A percentile compares a stretch with the other conserved stretches of the same genome.
Evolutionary conservation across 1,140 invertebrate genomes (phyloP).

Genomic region (Tribolium castaneum): DNA sequence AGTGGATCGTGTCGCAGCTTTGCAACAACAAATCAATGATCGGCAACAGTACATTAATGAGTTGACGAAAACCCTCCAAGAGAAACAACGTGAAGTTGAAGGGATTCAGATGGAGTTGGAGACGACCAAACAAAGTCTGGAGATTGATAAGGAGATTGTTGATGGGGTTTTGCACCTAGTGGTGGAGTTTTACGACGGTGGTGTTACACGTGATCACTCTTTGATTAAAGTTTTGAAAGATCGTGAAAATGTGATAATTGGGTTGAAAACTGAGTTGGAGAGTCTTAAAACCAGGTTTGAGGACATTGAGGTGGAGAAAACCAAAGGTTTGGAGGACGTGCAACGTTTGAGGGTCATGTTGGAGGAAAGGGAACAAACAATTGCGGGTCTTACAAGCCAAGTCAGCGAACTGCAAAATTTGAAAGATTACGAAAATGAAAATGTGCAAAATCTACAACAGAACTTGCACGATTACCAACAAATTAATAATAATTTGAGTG

Average conservation of each 20-base stretch:
- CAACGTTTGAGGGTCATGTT: not conserved
- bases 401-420: conserved; percentile 31
- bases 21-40: conserved; percentile 64
- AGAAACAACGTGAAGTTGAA: conserved; percentile 34
- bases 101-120: conserved; percentile 39
- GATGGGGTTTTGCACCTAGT: not conserved
- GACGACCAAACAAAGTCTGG: conserved; percentile 22
- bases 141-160: conserved; percentile 12
- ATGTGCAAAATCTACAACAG: conserved; percentile 41
- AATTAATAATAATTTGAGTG: conserved; percentile 24
- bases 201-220: not conserved
- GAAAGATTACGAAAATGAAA: conserved; percentile 41
- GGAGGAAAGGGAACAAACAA: conserved; percentile 41
- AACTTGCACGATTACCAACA: conserved; percentile 34
- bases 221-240: not conserved
- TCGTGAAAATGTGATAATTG: not conserved
- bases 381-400: conserved; percentile 36
- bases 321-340: not conserved
- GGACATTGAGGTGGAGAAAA: not conserved
- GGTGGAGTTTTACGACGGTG: not conserved
- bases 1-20: conserved; percentile 57
- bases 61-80: conserved; percentile 55
- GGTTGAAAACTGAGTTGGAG: not conserved
- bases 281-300: not conserved
- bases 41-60: conserved; percentile 55